Evolutionary conservation across 2,888 invertebrate genomes (phyloP).

Genomic region (Caenorhabditis sp.): DNA sequence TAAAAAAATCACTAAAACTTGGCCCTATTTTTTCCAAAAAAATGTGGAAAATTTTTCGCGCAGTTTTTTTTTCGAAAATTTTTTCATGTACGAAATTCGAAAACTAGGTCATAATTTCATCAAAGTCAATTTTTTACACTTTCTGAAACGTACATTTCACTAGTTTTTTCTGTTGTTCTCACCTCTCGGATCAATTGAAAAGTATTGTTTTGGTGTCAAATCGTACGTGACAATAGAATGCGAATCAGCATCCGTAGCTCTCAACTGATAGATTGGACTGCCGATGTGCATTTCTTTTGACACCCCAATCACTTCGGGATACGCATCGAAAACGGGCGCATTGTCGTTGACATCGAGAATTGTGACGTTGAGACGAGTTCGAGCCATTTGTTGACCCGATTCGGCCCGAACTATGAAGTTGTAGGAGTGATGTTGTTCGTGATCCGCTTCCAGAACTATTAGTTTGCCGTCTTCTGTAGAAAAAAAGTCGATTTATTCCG

Average conservation of each 20-base stretch:
- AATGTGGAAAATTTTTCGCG: no score
- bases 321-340: slow-evolving; percentile 53
- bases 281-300: slow-evolving; percentile 17
- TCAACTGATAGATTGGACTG: slow-evolving; percentile 30
- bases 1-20: no score
- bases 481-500: no score
- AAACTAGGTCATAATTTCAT: no score
- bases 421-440: slow-evolving; percentile 52
- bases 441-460: slow-evolving; percentile 60
- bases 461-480: slow-evolving; percentile 53
- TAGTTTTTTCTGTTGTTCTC: not conserved
- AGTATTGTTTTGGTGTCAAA: slow-evolving; percentile 35
- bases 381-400: slow-evolving; percentile 10
- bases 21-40: no score
- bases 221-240: slow-evolving; percentile 47
- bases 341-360: slow-evolving; percentile 68
- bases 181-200: slow-evolving; percentile 40
- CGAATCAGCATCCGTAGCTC: slow-evolving; percentile 55
- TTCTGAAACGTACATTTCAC: no score
- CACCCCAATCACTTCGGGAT: slow-evolving; percentile 45
- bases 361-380: slow-evolving; percentile 53
- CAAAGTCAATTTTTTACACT: no score
- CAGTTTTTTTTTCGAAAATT: no score
- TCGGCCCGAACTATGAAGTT: slow-evolving; percentile 52
- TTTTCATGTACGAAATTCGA: no score